Evolutionary conservation across 1,140 invertebrate genomes (phyloP).

Genomic region (Drosophila yakuba): DNA sequence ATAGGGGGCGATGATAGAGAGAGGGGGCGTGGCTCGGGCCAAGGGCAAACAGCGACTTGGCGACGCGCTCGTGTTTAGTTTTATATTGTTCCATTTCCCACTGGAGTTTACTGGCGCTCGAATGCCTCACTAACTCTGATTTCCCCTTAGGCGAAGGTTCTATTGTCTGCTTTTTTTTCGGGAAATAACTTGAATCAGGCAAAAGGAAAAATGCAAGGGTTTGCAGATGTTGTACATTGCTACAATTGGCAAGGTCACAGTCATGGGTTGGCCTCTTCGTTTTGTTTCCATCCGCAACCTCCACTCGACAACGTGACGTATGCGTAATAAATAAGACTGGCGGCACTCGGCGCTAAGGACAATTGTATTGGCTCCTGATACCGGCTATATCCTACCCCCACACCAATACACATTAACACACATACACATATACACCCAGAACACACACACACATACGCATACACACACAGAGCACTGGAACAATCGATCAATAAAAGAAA

Average conservation of each 20-base stretch:
- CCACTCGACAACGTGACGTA: conserved; percentile 62
- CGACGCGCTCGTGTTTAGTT: conserved; percentile 64
- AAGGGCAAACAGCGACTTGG: conserved; percentile 71
- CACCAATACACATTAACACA: neutral
- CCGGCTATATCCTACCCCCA: conserved; percentile 23
- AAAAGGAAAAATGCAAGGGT: conserved; percentile 7
- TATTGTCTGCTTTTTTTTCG: neutral
- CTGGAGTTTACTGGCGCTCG: conserved; percentile 11
- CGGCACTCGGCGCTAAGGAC: conserved; percentile 56
- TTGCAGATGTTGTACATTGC: conserved; percentile 36
- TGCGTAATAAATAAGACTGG: conserved; percentile 74
- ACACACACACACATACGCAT: conserved; percentile 2
- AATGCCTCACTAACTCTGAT: conserved; percentile 24
- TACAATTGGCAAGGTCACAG: conserved; percentile 52
- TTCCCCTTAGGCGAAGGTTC: conserved; percentile 18
- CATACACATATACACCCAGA: neutral
- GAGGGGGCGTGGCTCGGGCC: conserved; percentile 33
- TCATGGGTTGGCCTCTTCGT: conserved; percentile 16
- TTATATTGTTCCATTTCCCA: conserved; percentile 60
- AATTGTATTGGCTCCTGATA: conserved; percentile 58
- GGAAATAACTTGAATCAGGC: neutral
- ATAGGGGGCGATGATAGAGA: too few species aligned
- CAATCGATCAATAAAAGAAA: conserved; percentile 71
- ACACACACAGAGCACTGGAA: conserved; percentile 24
- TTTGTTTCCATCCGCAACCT: neutral